Evolutionary conservation across 2,888 invertebrate species (phyloP).

Genomic region (Microctonus aethiopoides): DNA sequence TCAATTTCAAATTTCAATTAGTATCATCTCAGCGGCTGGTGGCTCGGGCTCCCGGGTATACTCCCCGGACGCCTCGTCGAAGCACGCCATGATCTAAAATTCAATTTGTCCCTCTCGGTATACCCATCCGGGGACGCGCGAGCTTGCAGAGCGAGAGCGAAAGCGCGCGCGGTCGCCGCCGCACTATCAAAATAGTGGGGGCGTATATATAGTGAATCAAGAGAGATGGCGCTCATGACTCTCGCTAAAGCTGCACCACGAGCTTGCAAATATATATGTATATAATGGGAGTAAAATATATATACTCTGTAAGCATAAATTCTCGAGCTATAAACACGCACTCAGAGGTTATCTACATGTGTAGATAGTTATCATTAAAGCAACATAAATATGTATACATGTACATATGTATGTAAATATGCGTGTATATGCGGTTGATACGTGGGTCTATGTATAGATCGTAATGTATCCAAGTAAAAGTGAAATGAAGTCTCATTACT

Average conservation of each 20-base stretch:
- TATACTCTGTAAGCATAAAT: constrained; percentile 35
- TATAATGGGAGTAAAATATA: background rate
- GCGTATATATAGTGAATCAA: constrained; percentile 32
- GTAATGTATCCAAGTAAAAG: background rate
- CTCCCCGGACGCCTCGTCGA: constrained; percentile 57
- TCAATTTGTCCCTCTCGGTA: constrained; percentile 65
- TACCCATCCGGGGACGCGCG: constrained; percentile 30
- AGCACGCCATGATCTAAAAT: constrained; percentile 66
- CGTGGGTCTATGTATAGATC: background rate
- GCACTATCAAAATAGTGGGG: constrained; percentile 11
- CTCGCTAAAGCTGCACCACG: background rate
- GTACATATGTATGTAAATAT: background rate
- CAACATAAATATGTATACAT: background rate
- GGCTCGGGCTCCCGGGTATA: constrained; percentile 38
- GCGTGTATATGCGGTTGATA: background rate
- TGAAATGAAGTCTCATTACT: constrained; percentile 27
- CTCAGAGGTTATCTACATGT: background rate
- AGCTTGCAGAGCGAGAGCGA: constrained; percentile 17
- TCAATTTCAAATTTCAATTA: constrained; percentile 68
- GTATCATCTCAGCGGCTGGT: constrained; percentile 64
- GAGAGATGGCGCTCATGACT: constrained; percentile 28
- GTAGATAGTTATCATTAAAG: background rate
- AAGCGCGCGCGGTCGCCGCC: background rate
- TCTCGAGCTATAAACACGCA: constrained; percentile 44
- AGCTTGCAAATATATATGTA: background rate